Conservation (phyloP, 2,888 invertebrate genomes). For the Metallyticus violacea region DNA sequence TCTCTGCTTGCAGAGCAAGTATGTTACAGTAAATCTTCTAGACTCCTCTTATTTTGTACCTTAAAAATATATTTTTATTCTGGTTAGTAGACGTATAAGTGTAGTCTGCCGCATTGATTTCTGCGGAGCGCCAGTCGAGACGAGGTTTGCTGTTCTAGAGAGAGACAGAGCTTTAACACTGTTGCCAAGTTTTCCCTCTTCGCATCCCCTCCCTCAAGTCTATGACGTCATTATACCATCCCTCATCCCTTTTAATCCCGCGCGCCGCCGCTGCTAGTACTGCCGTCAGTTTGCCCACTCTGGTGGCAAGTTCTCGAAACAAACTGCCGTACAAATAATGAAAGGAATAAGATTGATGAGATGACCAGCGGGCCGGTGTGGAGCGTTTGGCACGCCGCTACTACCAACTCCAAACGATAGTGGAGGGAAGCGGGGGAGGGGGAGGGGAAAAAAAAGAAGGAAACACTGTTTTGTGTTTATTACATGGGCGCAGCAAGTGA, state of each 20-base stretch:
- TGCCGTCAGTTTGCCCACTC: background rate
- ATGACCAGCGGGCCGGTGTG: background rate
- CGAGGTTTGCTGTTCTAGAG: background rate
- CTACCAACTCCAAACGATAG: background rate
- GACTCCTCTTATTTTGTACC: background rate
- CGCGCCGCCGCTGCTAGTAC: background rate
- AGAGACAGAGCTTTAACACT: slow-evolving; percentile 21
- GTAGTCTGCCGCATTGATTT: slow-evolving; percentile 18
- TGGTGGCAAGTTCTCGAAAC: slow-evolving; percentile 15
- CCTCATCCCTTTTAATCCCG: slow-evolving; percentile 17
- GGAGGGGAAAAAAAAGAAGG: background rate
- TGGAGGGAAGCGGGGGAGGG: background rate
- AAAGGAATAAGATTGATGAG: slow-evolving; percentile 23
- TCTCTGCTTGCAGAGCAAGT: background rate
- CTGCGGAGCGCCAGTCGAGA: background rate
- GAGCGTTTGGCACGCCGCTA: background rate
- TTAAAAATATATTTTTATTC: background rate
- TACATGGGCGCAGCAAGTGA: background rate
- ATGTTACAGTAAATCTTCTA: background rate
- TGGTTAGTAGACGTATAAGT: slow-evolving; percentile 1
- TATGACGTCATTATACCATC: slow-evolving; percentile 24
- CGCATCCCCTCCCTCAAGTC: background rate
- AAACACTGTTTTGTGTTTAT: background rate
- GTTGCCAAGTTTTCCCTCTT: slow-evolving; percentile 20
- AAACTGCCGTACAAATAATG: slow-evolving; percentile 20